These are phyloP conservation scores for Bujurquina vittata DNA, from an alignment of 2,113 vertebrate genomes.

Conservation along the genomic window DNA sequence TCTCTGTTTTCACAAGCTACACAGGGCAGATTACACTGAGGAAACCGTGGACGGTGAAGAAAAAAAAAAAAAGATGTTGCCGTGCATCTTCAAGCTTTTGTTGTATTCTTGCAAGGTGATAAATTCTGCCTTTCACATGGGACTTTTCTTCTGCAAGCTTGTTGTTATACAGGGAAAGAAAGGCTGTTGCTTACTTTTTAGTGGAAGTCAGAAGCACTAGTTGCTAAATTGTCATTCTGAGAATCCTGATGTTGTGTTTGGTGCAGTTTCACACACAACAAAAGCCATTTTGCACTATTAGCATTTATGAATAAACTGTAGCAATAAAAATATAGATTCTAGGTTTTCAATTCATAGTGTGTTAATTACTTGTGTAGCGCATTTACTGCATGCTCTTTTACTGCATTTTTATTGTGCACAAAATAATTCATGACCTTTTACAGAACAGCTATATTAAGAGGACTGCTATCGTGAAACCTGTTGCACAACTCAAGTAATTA, in stretches of 20 bases:
- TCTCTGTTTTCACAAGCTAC: conserved; percentile 9
- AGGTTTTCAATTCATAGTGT: background rate
- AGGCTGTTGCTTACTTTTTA: background rate
- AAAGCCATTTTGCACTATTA: no score
- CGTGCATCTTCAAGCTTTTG: background rate
- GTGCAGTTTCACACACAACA: background rate
- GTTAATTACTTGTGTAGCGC: background rate
- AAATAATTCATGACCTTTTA: background rate
- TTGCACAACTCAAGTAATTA: background rate
- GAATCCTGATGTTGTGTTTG: no score
- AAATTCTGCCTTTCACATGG: background rate
- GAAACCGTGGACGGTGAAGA: background rate
- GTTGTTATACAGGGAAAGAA: background rate
- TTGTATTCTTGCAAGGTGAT: conserved; percentile 11
- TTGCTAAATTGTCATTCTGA: background rate
- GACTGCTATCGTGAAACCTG: background rate
- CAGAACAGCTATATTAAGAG: background rate
- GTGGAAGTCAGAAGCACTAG: background rate
- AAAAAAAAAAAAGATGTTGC: background rate
- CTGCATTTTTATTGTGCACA: background rate
- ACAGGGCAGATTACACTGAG: background rate
- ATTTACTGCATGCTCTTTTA: background rate
- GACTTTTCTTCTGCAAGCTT: background rate
- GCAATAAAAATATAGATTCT: background rate
- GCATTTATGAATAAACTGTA: background rate